Conservation (phyloP, 2,888 invertebrate genomes). For the Lymantria monacha region DNA sequence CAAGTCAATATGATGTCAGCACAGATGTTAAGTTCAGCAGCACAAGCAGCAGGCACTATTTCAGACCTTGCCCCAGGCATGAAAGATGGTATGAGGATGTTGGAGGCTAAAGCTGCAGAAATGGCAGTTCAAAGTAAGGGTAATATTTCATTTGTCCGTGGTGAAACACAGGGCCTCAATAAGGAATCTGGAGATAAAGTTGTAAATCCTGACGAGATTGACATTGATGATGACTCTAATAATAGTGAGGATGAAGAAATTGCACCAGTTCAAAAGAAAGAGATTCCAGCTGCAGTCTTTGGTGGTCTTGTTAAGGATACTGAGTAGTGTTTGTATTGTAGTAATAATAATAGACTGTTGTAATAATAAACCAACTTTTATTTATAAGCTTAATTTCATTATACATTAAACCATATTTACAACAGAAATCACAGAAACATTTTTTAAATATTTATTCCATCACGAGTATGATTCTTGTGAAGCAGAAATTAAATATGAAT, state of each 20-base stretch:
- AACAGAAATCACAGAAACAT: conserved; percentile 67
- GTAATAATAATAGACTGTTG: conserved; percentile 19
- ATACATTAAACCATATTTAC: conserved; percentile 62
- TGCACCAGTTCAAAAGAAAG: conserved; percentile 91
- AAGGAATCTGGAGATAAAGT: conserved; percentile 85
- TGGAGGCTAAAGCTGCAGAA: conserved; percentile 92
- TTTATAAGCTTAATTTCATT: conserved; percentile 56
- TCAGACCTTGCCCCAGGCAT: conserved; percentile 89
- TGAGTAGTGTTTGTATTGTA: conserved; percentile 25
- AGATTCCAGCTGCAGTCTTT: conserved; percentile 95
- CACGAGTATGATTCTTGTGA: too few relatives aligned
- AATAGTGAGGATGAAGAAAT: conserved; percentile 84
- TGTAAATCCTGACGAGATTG: conserved; percentile 93
- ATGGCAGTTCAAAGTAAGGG: conserved; percentile 81
- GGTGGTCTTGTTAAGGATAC: conserved; percentile 85
- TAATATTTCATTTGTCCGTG: conserved; percentile 93
- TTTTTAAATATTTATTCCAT: conserved; percentile 33
- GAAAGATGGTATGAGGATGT: conserved; percentile 93
- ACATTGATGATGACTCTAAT: conserved; percentile 89
- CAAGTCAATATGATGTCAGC: conserved; percentile 99
- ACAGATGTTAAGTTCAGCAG: conserved; percentile 94
- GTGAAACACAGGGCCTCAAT: conserved; percentile 90
- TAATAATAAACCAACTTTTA: conserved; percentile 57
- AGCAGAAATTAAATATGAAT: too few relatives aligned
- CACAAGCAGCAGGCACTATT: conserved; percentile 84